phyloP scores from a whole-genome alignment of 2,888 invertebrate species.

The Caenorhabditis virilis region DNA sequence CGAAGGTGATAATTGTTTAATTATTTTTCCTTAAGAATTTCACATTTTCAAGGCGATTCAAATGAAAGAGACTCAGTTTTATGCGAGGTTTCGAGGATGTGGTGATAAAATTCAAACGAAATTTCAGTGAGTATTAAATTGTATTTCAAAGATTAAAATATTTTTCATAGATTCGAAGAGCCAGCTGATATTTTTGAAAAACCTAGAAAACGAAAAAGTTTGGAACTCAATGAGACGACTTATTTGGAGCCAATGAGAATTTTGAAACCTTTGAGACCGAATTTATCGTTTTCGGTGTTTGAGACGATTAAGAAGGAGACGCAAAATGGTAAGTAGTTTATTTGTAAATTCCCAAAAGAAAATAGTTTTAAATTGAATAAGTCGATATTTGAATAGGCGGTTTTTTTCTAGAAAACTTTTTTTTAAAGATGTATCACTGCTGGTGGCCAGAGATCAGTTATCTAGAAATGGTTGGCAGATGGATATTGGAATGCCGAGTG shows the following conservation, averaged over 20 bases:
- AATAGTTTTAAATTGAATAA: neutral
- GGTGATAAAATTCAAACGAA: neutral
- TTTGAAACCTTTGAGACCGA: too few relatives aligned
- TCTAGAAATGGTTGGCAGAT: constrained; percentile 20
- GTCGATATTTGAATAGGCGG: neutral
- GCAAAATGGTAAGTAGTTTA: neutral
- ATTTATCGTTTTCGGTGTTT: too few relatives aligned
- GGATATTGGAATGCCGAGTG: constrained; percentile 11
- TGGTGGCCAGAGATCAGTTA: constrained; percentile 22
- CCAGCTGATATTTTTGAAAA: neutral
- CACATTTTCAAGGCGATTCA: neutral
- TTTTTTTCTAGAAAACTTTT: neutral
- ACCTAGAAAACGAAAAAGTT: neutral
- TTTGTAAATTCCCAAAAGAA: neutral
- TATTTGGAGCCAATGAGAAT: too few relatives aligned
- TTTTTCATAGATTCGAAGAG: neutral
- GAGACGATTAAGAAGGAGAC: neutral
- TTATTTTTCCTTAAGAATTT: constrained; percentile 15
- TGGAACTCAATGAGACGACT: too few relatives aligned
- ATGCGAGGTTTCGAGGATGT: constrained; percentile 5
- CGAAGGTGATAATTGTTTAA: neutral
- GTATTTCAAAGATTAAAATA: neutral
- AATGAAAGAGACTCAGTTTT: constrained; percentile 13
- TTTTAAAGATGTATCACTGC: constrained; percentile 3
- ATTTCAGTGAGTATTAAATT: neutral